Percentiles rank a stretch among this genome's conserved stretches.
Conservation (phyloP, 2,113 vertebrate species). For the Todiramphus saurophagus region DNA sequence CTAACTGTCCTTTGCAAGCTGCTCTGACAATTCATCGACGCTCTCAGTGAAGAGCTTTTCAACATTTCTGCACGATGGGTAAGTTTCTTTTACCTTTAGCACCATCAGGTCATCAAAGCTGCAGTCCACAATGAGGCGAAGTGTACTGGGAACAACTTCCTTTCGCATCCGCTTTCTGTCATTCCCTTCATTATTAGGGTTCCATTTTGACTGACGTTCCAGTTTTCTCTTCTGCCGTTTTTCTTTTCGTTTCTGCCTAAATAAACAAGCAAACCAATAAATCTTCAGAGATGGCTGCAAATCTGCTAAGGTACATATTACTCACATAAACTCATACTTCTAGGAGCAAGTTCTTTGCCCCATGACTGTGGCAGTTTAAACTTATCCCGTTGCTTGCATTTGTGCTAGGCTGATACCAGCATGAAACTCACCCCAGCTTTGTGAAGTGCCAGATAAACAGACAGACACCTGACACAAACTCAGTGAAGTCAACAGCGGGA, state of each 20-base stretch:
- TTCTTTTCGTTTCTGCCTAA: slow-evolving; percentile 91
- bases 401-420: neutral
- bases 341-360: neutral
- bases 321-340: neutral
- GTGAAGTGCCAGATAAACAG: neutral
- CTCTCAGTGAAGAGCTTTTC: neutral
- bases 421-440: neutral
- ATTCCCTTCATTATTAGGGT: slow-evolving; percentile 63
- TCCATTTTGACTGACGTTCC: slow-evolving; percentile 77
- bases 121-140: slow-evolving; percentile 92
- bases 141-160: slow-evolving; percentile 77
- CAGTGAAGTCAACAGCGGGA: neutral
- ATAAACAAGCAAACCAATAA: neutral
- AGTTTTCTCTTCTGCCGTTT: slow-evolving; percentile 88
- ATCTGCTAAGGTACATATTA: neutral
- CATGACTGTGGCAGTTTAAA: neutral
- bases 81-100: slow-evolving; percentile 80
- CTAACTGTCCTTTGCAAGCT: neutral
- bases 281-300: neutral
- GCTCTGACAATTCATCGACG: neutral
- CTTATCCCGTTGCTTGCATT: neutral
- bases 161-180: slow-evolving; percentile 79
- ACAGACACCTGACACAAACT: neutral
- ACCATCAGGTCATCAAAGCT: slow-evolving; percentile 93
- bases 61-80: neutral